Conservation (phyloP, 2,113 vertebrate species). For the Stegastes partitus region DNA sequence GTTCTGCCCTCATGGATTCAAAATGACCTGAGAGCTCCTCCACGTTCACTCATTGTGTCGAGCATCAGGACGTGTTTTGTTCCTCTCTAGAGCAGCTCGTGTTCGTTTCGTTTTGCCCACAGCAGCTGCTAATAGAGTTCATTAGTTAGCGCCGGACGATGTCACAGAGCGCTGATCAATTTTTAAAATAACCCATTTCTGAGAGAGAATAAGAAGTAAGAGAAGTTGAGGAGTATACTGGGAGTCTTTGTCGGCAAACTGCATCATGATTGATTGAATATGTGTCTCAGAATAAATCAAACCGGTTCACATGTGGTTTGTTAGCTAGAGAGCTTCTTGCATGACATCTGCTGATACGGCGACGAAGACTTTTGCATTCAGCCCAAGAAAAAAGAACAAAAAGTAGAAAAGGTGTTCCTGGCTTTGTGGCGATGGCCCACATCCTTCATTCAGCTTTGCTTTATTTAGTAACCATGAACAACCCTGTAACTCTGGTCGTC, state of each 20-base stretch:
- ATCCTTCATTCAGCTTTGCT: too few species aligned
- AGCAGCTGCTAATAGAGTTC: slow-evolving; percentile 21
- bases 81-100: slow-evolving; percentile 38
- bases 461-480: background rate
- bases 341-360: too few species aligned
- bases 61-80: slow-evolving; percentile 32
- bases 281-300: background rate
- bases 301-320: too few species aligned
- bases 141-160: slow-evolving; percentile 12
- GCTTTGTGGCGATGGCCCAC: too few species aligned
- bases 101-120: slow-evolving; percentile 14
- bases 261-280: background rate
- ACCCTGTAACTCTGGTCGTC: background rate
- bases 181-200: slow-evolving; percentile 18
- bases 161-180: background rate
- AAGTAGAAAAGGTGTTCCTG: too few species aligned
- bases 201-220: rapidly evolving
- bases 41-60: slow-evolving; percentile 48
- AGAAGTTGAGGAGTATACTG: too few species aligned
- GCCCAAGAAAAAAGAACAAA: too few species aligned
- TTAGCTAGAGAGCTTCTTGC: too few species aligned
- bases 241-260: background rate
- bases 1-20: slow-evolving; percentile 38
- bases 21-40: slow-evolving; percentile 36
- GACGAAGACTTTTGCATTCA: too few species aligned